Conservation (phyloP, 2,888 invertebrate genomes). For the Acleris sparsana region DNA sequence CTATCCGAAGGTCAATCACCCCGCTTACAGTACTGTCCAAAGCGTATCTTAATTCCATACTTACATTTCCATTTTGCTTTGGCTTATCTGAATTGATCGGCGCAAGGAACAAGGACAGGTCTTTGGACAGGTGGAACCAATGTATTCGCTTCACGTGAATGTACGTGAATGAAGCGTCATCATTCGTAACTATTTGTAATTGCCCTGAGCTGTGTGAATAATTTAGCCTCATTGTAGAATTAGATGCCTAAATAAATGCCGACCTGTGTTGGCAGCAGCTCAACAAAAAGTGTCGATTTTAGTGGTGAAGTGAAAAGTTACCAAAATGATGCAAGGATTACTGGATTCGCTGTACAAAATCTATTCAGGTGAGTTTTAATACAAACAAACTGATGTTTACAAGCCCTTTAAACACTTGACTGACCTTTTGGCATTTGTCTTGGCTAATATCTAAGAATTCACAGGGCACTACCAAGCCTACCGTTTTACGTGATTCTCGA, state of each 20-base stretch:
- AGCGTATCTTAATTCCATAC: slow-evolving; percentile 46
- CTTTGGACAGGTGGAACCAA: slow-evolving; percentile 32
- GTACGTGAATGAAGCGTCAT: slow-evolving; percentile 32
- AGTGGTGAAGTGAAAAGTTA: slow-evolving; percentile 54
- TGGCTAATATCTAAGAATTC: not conserved
- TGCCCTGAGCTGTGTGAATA: slow-evolving; percentile 31
- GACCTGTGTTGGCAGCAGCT: slow-evolving; percentile 18
- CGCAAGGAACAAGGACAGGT: slow-evolving; percentile 27
- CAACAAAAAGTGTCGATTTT: slow-evolving; percentile 42
- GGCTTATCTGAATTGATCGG: slow-evolving; percentile 30
- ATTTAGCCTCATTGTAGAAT: slow-evolving; percentile 32
- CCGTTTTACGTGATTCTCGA: slow-evolving; percentile 1
- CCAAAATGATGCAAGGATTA: slow-evolving; percentile 80
- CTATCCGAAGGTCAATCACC: slow-evolving; percentile 69
- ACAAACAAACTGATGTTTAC: not conserved
- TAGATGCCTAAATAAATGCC: slow-evolving; percentile 22
- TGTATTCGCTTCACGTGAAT: slow-evolving; percentile 33
- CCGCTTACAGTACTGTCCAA: slow-evolving; percentile 49
- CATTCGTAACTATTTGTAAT: slow-evolving; percentile 32
- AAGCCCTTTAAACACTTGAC: not conserved
- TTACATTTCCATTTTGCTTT: slow-evolving; percentile 24
- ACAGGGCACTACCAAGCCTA: not conserved
- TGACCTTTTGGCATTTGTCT: not conserved
- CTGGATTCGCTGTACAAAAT: slow-evolving; percentile 77
- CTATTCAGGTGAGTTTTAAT: slow-evolving; percentile 67